Evolutionary conservation across 2,797 vertebrate species (phyloP), one percentile per base, ranked within the genome.

Genomic region (Champsocephalus esox): DNA sequence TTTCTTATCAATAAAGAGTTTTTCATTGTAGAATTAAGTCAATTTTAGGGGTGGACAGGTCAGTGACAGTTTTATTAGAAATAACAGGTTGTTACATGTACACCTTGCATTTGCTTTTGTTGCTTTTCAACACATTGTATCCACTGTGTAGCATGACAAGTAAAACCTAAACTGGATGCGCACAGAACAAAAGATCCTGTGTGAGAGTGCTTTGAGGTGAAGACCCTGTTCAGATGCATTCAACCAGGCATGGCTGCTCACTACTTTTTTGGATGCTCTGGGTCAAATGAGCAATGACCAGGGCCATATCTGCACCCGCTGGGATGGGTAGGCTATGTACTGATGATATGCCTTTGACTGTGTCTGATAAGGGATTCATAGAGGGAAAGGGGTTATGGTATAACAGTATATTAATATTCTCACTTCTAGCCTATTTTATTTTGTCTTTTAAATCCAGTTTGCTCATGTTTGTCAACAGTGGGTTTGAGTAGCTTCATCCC

Each of bases 381-480:
- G 17, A 51, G 48, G 54, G 41, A 46, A 50, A 54, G 11, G 28
- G 50, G 61, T 56, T 58, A 14, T 24, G 9, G 14, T 43, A 12
- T 32, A 46, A 41, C 44, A 73, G 41, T 13, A 48, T 58, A 66
- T 87, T 62, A 69, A 75, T 79, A 5, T 0, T 44, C 19, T 75
- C 52, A 46, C 50, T 51, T 79, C 60, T 38, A 38, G 34, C 34
- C 8, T 21, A 3, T 51, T 57, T 80, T 75, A 73, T 78, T 60
- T 32, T 82, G 46, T 76, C 73, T 66, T 65, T 79, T 68, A 59
- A 82, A 83, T 75, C 61, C 70, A 62, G 66, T 82, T 84, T 49
- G 21, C 63, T 81, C 45, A 17, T 86, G 85, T 89, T 86, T 85
- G 87, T 87, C 85, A 82, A 80, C 87, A 77, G 61, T n/a, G 74